Evolutionary conservation across 37 sponge, comb jelly and placozoan genomes (phyloP), one percentile per base, ranked within the genome.

Genomic region (Trichoplax adhaerens): DNA sequence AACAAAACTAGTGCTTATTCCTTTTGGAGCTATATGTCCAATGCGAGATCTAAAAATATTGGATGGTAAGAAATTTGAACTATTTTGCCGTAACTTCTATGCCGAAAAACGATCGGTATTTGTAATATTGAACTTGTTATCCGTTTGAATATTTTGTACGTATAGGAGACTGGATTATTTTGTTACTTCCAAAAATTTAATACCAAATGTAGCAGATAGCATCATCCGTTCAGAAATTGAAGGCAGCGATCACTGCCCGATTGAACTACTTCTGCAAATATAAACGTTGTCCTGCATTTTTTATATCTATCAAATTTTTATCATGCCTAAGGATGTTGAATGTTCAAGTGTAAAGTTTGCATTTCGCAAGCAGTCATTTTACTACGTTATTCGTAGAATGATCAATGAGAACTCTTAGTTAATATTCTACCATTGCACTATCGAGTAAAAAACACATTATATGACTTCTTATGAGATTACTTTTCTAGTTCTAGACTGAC

Each of bases 161-260:
- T 52, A 5, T 56, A 88, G 89, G 89, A 59, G 95, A 69, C 81
- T 94, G 67, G 95, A 94, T 69, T 94, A 94, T 65, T 94, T 94
- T 69, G 88, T 94, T 1, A 55, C 85, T 48, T 90, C 91, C 2
- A 67, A 83, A 67, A 73, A 82, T 56, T 65, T 88, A 57, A 54
- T 88, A 63, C 57, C 53, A 47, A 62, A 83, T 7, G 63, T 94
- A 46, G 79, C 80, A 71, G 87, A 87, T 57, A 76, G 75, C 56
- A 74, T 86, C 52, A 84, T 90, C 7, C 55, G 88, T 52, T 66
- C 78, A 56, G 77, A 77, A 52, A 84, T 90, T 66, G 57, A 64
- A 48, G 95, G 95, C 50, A 94, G 95, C 72, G 95, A 94, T 71
- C 95, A 94, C 76, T 94, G 95, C 65, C 95, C 95, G 0, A 66